Evolutionary conservation across 2,888 invertebrate genomes (phyloP).

Genomic region (Eupithecia abbreviata): DNA sequence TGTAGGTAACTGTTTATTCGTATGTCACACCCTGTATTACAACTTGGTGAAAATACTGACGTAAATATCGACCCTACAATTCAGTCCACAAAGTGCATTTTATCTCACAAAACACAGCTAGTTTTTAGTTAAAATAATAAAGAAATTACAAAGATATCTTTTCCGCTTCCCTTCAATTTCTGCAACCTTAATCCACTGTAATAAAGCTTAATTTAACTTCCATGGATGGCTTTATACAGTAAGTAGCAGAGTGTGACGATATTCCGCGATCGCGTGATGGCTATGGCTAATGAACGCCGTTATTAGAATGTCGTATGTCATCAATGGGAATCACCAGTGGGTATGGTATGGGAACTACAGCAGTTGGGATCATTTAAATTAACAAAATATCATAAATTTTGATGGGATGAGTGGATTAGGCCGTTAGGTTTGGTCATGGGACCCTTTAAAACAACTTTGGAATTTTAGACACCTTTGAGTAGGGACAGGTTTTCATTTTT

Average conservation of each 20-base stretch:
- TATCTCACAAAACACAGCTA: not conserved
- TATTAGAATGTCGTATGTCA: slow-evolving; percentile 70
- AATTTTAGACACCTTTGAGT: too few species aligned
- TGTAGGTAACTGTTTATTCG: not conserved
- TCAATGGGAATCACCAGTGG: slow-evolving; percentile 56
- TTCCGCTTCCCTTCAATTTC: not conserved
- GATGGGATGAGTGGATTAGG: slow-evolving; percentile 2
- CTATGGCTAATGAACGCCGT: slow-evolving; percentile 65
- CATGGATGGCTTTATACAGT: slow-evolving; percentile 38
- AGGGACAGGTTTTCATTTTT: not conserved
- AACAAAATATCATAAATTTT: slow-evolving; percentile 31
- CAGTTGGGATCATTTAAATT: slow-evolving; percentile 32
- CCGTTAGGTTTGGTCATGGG: slow-evolving; percentile 5
- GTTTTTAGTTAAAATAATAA: not conserved
- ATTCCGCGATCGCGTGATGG: slow-evolving; percentile 70
- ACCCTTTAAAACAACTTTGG: not conserved
- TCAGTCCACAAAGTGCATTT: not conserved
- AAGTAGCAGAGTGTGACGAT: slow-evolving; percentile 67
- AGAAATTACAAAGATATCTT: not conserved
- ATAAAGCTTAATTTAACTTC: slow-evolving; percentile 43
- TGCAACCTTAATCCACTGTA: not conserved
- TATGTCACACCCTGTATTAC: not conserved
- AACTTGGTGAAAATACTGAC: not conserved
- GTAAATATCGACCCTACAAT: not conserved
- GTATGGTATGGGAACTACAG: slow-evolving; percentile 35